Evolutionary conservation across 2,113 vertebrate genomes (phyloP).

Genomic region (Microtus pennsylvanicus): DNA sequence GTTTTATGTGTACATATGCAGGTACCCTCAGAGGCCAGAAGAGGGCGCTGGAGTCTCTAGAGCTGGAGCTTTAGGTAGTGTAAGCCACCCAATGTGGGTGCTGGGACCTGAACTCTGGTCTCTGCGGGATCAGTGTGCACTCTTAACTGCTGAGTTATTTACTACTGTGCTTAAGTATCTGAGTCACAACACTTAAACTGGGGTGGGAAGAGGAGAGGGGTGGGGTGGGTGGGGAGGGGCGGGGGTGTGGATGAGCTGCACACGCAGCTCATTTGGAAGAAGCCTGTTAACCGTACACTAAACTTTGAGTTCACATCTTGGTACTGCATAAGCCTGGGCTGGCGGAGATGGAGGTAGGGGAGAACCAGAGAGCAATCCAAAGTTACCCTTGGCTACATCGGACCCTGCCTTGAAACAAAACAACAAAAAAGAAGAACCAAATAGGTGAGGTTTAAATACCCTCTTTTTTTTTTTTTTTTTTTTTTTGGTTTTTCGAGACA

Average conservation of each 20-base stretch:
- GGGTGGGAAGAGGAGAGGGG: too few relatives aligned
- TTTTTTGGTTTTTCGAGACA: too few relatives aligned
- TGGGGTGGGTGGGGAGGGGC: too few relatives aligned
- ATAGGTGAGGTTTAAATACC: background rate
- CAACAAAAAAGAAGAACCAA: too few relatives aligned
- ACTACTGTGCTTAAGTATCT: background rate
- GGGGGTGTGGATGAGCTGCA: background rate
- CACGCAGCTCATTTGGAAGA: background rate
- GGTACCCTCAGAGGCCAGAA: background rate
- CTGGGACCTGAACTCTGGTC: background rate
- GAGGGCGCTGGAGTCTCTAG: background rate
- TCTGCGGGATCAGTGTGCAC: background rate
- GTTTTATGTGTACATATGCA: background rate
- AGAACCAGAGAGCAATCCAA: background rate
- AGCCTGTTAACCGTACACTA: background rate
- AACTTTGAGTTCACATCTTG: background rate
- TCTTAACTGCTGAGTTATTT: background rate
- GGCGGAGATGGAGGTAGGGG: background rate
- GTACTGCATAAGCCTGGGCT: background rate
- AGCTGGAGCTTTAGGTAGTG: background rate
- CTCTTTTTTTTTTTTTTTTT: too few relatives aligned
- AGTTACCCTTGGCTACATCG: background rate
- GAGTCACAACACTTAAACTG: background rate
- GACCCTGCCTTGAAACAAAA: background rate
- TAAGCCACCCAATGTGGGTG: background rate